phyloP scores from a whole-genome alignment of 1,140 invertebrate species.

The Saccostrea glomerata region DNA sequence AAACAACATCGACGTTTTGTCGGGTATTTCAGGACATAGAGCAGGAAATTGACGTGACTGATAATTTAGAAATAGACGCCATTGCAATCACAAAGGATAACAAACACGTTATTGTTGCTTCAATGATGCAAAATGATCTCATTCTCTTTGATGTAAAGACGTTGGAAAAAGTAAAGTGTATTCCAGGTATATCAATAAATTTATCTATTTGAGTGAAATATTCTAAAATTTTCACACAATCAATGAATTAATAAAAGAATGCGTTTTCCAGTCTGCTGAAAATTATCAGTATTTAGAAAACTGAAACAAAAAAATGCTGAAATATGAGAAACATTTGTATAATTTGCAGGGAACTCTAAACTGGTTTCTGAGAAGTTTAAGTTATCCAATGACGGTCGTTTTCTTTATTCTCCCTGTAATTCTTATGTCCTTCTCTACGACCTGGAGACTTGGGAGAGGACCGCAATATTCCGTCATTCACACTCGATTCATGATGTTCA shows the following conservation, averaged over 20 bases:
- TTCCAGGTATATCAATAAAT: neutral
- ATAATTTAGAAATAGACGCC: neutral
- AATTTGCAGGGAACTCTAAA: neutral
- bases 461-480: neutral
- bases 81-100: neutral
- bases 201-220: neutral
- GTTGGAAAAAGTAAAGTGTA: neutral
- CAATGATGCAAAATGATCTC: neutral
- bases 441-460: neutral
- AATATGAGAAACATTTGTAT: too few species aligned
- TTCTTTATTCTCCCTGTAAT: neutral
- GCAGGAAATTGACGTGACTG: neutral
- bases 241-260: too few species aligned
- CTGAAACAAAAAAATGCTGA: too few species aligned
- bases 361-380: neutral
- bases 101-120: neutral
- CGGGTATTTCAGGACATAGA: neutral
- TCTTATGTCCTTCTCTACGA: neutral
- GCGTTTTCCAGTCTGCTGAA: neutral
- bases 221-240: too few species aligned
- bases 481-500: neutral
- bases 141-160: neutral
- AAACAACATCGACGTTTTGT: neutral
- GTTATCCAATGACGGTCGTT: neutral
- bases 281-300: too few species aligned